A percentile compares a stretch with the other conserved stretches of the same genome.
Conservation (phyloP, 2,113 vertebrate genomes). For the Monopterus albus region DNA sequence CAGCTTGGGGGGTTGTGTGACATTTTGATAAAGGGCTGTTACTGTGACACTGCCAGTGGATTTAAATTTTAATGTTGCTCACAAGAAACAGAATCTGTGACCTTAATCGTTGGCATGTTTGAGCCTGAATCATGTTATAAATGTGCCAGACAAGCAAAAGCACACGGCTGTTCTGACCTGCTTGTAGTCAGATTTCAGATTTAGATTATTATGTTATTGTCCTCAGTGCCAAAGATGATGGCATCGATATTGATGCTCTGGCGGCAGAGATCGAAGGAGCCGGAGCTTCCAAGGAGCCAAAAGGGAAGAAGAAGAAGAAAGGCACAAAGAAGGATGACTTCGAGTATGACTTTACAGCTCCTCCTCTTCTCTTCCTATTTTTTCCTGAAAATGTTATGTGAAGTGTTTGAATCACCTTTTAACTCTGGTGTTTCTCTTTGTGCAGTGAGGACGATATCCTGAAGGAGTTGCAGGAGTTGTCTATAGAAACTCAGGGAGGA, state of each 20-base stretch:
- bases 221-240: conserved; percentile 90
- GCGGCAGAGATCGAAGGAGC: conserved; percentile 98
- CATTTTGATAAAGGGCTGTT: too few species aligned
- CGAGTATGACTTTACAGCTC: conserved; percentile 82
- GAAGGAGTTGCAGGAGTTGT: conserved; percentile 95
- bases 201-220: background rate
- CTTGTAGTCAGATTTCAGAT: too few species aligned
- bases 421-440: conserved; percentile 1
- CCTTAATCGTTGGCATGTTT: too few species aligned
- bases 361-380: background rate
- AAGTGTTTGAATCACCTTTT: background rate
- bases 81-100: too few species aligned
- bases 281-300: conserved; percentile 91
- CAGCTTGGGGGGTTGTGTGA: too few species aligned
- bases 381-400: background rate
- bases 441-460: conserved; percentile 96
- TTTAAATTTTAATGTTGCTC: too few species aligned
- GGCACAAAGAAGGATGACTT: conserved; percentile 91
- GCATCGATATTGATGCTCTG: conserved; percentile 93
- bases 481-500: conserved; percentile 88
- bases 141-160: too few species aligned
- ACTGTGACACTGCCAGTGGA: too few species aligned
- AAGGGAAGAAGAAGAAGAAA: conserved; percentile 93
- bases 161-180: too few species aligned
- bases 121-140: too few species aligned